Conservation (phyloP, 2,113 vertebrate species). For the Acrocephalus kingi region DNA sequence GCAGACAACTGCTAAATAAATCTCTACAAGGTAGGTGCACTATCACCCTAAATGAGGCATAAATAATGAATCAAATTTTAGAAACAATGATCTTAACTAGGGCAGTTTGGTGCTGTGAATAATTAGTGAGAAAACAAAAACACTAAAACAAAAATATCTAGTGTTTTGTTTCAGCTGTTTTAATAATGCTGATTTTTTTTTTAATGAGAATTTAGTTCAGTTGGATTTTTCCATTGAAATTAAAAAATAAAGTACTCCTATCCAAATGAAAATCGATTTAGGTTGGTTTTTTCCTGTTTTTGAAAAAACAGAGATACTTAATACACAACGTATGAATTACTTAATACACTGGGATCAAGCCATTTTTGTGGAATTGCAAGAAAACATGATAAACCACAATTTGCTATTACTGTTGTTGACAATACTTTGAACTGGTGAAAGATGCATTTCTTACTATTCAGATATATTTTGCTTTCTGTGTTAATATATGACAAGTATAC, state of each 20-base stretch:
- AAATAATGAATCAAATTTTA: neutral
- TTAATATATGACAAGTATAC: neutral
- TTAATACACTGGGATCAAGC: neutral
- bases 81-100: neutral
- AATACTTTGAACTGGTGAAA: neutral
- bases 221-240: neutral
- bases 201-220: neutral
- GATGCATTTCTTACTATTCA: neutral
- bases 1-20: neutral
- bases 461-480: neutral
- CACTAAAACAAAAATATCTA: neutral
- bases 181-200: neutral
- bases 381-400: neutral
- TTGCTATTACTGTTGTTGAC: neutral
- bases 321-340: neutral
- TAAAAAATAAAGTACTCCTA: neutral
- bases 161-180: neutral
- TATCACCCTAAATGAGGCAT: neutral
- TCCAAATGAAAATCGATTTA: neutral
- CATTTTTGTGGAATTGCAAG: neutral
- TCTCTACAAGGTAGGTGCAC: neutral
- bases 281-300: rapidly evolving
- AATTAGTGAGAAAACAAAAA: neutral
- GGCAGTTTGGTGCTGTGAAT: neutral
- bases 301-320: neutral